These are phyloP conservation scores for Larimichthys polyactis DNA, from an alignment of 2,113 vertebrate genomes.

Conservation along the genomic window DNA sequence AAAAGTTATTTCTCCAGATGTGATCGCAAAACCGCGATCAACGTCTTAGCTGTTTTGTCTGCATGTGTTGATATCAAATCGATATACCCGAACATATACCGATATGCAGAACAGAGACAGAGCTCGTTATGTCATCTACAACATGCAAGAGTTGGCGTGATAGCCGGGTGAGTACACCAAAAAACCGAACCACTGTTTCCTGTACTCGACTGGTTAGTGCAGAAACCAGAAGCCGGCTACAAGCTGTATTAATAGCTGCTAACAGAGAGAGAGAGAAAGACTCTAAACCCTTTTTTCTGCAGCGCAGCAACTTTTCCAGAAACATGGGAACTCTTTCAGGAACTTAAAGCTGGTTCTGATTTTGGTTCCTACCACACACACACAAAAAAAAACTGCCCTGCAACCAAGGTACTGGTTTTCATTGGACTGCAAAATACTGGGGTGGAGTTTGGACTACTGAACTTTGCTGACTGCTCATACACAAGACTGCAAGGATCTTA, in stretches of 20 bases:
- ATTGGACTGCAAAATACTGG: conserved; percentile 19
- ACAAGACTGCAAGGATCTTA: conserved; percentile 8
- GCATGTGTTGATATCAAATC: not conserved
- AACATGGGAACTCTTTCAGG: conserved; percentile 30
- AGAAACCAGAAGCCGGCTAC: conserved; percentile 17
- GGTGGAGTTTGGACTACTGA: conserved; percentile 24
- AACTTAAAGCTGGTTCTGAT: conserved; percentile 33
- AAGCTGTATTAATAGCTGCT: not conserved
- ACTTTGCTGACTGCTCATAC: not conserved
- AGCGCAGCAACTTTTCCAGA: conserved; percentile 11
- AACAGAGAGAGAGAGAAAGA: not conserved
- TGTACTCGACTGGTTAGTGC: not conserved
- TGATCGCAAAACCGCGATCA: too few species aligned
- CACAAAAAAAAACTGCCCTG: conserved; percentile 12
- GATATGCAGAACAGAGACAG: not conserved
- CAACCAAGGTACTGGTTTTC: conserved; percentile 17
- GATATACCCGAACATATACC: not conserved
- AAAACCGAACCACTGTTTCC: conserved; percentile 5
- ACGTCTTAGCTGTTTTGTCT: not conserved
- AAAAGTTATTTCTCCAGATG: not conserved
- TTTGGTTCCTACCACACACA: conserved; percentile 30
- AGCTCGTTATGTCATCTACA: not conserved
- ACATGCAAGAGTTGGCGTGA: not conserved
- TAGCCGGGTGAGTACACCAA: not conserved
- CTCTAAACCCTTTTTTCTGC: not conserved